Evolutionary conservation across 2,797 vertebrate species (phyloP).

Genomic region (Cirrhinus mrigala): DNA sequence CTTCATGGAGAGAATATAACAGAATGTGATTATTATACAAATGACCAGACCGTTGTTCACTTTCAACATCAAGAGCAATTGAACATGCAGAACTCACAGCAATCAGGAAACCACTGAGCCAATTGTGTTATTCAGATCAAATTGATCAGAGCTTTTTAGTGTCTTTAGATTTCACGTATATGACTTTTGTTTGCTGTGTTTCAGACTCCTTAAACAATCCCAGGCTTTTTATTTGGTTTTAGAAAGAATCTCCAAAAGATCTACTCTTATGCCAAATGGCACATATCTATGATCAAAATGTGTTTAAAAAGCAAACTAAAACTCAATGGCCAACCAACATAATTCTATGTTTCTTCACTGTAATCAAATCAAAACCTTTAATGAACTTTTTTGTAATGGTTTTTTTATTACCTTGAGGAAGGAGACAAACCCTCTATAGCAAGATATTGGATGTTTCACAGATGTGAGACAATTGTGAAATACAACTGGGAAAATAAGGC

Average conservation of each 20-base stretch:
- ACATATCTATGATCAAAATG: background rate
- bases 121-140: slow-evolving; percentile 16
- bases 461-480: background rate
- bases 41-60: slow-evolving; percentile 31
- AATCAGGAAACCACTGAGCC: slow-evolving; percentile 23
- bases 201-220: background rate
- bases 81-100: slow-evolving; percentile 26
- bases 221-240: background rate
- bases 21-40: slow-evolving; percentile 57
- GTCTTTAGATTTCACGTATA: slow-evolving; percentile 1
- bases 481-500: too few species aligned
- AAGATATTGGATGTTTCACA: background rate
- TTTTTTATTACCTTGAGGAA: background rate
- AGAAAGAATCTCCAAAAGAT: background rate
- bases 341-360: background rate
- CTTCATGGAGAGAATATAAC: slow-evolving; percentile 38
- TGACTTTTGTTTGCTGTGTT: slow-evolving; percentile 15
- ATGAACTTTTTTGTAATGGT: background rate
- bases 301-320: background rate
- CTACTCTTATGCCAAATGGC: background rate
- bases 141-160: slow-evolving; percentile 20
- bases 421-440: background rate
- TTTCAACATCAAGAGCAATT: slow-evolving; percentile 51
- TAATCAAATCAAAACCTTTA: background rate
- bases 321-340: background rate